Percentiles rank a stretch among this genome's conserved stretches.
Evolutionary conservation across 2,888 invertebrate genomes (phyloP).

Genomic region (Ommatoiulus sabulosus): DNA sequence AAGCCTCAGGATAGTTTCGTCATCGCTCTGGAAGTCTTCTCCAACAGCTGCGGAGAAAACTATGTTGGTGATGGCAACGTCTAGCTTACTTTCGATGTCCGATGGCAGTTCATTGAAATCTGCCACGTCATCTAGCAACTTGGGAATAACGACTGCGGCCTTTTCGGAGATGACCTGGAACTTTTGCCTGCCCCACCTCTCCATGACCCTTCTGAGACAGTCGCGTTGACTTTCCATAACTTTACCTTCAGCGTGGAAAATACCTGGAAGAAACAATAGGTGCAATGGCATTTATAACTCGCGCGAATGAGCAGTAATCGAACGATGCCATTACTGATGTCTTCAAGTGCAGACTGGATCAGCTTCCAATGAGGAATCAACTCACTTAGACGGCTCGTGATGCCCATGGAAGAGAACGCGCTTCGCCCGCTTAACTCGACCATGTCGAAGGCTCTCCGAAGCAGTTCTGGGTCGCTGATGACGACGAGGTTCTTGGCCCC

Average conservation of each 20-base stretch:
- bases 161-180: too few relatives aligned
- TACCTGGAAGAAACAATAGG: slow-evolving; percentile 76
- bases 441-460: neutral
- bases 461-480: neutral
- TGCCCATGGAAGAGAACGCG: neutral
- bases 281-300: too few relatives aligned
- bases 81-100: neutral
- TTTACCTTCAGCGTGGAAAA: slow-evolving; percentile 84
- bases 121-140: neutral
- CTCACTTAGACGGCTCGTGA: neutral
- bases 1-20: slow-evolving; percentile 49
- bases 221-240: slow-evolving; percentile 86
- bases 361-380: too few relatives aligned
- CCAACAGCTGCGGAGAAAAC: neutral
- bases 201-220: slow-evolving; percentile 80
- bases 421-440: neutral
- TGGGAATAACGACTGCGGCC: neutral
- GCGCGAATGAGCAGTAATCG: too few relatives aligned
- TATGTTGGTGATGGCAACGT: neutral
- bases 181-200: slow-evolving; percentile 68
- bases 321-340: too few relatives aligned
- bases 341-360: too few relatives aligned
- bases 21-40: neutral
- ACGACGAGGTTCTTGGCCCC: neutral
- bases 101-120: neutral